Evolutionary conservation across 1,140 invertebrate species (phyloP).

Genomic region (Drosophila navojoa): DNA sequence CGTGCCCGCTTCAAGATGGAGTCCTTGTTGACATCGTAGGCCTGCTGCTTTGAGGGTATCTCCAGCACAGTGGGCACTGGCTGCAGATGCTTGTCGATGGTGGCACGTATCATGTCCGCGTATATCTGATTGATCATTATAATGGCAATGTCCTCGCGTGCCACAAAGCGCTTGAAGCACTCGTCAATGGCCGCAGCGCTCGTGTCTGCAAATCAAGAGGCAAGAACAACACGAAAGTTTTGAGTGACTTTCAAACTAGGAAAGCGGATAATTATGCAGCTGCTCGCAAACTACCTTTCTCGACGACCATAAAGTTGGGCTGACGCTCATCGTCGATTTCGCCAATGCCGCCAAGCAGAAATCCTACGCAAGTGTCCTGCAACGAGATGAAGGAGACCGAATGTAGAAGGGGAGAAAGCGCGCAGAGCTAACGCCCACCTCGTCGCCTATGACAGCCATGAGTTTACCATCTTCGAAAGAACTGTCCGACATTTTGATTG

Average conservation of each 20-base stretch:
- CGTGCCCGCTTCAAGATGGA: constrained; percentile 97
- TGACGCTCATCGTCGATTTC: constrained; percentile 99
- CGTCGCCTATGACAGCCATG: constrained; percentile 65
- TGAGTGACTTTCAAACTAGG: background rate
- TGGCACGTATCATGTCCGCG: constrained; percentile 98
- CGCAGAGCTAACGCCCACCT: constrained; percentile 29
- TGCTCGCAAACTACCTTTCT: constrained; percentile 91
- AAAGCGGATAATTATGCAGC: background rate
- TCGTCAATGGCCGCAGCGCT: constrained; percentile 97
- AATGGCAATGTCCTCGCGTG: constrained; percentile 98
- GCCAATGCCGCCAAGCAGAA: constrained; percentile 98
- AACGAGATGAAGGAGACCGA: background rate
- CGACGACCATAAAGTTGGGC: constrained; percentile 98
- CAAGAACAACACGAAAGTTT: constrained; percentile 33
- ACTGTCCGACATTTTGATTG: constrained; percentile 41
- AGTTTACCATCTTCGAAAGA: constrained; percentile 28
- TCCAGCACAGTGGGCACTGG: constrained; percentile 98
- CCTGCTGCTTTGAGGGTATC: constrained; percentile 99
- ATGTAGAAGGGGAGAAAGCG: background rate
- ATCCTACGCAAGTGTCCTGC: constrained; percentile 99
- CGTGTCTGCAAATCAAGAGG: constrained; percentile 91
- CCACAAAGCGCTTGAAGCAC: constrained; percentile 96
- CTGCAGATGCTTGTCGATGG: constrained; percentile 95
- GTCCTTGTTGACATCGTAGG: constrained; percentile 99
- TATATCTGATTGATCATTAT: constrained; percentile 99